Evolutionary conservation across 2,888 invertebrate genomes (phyloP).

Genomic region (Hemaris fuciformis): DNA sequence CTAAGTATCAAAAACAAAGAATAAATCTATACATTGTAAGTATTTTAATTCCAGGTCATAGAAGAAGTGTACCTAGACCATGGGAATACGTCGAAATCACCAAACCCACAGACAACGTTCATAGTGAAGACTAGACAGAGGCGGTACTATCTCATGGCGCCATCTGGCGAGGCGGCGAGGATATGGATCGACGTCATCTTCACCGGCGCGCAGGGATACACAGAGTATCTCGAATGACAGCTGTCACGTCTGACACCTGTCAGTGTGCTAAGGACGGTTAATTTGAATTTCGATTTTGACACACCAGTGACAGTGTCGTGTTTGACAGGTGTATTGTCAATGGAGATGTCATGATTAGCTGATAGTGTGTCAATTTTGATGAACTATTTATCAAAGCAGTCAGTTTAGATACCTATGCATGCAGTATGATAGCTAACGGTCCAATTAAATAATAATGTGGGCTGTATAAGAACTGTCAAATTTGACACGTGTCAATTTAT

Average conservation of each 20-base stretch:
- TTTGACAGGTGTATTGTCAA: background rate
- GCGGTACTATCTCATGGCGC: conserved; percentile 95
- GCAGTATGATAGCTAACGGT: background rate
- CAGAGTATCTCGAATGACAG: conserved; percentile 63
- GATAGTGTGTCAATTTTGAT: no score
- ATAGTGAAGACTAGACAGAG: conserved; percentile 96
- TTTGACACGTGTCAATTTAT: background rate
- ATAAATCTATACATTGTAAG: background rate
- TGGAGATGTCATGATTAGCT: background rate
- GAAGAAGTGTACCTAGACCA: conserved; percentile 99
- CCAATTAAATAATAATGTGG: background rate
- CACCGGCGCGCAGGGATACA: conserved; percentile 95
- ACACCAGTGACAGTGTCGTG: background rate
- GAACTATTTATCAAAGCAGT: background rate
- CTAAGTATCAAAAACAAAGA: no score
- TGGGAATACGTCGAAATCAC: conserved; percentile 94
- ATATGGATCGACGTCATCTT: conserved; percentile 98
- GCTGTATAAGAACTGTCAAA: background rate
- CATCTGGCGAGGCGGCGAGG: conserved; percentile 95
- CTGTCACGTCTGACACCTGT: conserved; percentile 9
- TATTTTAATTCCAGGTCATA: conserved; percentile 86
- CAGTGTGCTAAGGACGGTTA: background rate
- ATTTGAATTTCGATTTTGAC: background rate
- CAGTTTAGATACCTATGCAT: background rate
- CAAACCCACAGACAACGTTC: conserved; percentile 95